Percentiles rank a stretch among this genome's conserved stretches.
These are phyloP conservation scores for Labrus mixtus DNA, from an alignment of 2,113 vertebrate genomes.

Conservation along the genomic window DNA sequence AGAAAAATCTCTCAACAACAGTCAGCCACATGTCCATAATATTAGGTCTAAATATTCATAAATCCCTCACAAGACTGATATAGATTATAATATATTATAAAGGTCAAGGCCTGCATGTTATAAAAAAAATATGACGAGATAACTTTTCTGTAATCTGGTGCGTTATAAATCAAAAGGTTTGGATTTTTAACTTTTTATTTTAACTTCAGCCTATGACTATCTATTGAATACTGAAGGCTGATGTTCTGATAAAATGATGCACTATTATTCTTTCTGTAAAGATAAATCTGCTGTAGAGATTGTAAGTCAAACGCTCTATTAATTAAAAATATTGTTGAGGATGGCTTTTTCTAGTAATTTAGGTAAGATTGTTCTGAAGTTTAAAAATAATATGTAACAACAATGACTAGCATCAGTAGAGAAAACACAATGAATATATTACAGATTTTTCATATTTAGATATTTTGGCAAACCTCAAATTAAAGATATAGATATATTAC, in stretches of 20 bases:
- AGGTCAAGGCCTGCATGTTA: no score
- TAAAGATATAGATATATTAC: background rate
- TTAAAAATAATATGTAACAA: background rate
- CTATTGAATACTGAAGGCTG: background rate
- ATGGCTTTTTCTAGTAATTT: no score
- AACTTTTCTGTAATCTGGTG: background rate
- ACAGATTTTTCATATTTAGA: background rate
- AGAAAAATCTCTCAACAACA: constrained; percentile 24
- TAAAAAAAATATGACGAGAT: no score
- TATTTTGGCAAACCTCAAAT: constrained; percentile 8
- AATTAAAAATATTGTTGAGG: no score
- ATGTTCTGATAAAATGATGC: background rate
- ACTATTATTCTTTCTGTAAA: background rate
- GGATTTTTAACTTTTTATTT: no score
- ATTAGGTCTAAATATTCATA: constrained; percentile 32
- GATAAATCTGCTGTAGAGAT: background rate
- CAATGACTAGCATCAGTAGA: background rate
- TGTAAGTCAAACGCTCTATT: no score
- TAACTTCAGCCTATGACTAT: no score
- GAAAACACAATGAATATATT: background rate
- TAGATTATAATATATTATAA: no score
- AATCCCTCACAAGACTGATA: background rate
- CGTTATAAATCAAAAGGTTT: background rate
- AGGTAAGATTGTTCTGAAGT: background rate
- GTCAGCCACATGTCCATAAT: constrained; percentile 14